These are phyloP conservation scores for Nothocercus nigrocapillus DNA, from an alignment of 2,113 vertebrate species.

Conservation along the genomic window DNA sequence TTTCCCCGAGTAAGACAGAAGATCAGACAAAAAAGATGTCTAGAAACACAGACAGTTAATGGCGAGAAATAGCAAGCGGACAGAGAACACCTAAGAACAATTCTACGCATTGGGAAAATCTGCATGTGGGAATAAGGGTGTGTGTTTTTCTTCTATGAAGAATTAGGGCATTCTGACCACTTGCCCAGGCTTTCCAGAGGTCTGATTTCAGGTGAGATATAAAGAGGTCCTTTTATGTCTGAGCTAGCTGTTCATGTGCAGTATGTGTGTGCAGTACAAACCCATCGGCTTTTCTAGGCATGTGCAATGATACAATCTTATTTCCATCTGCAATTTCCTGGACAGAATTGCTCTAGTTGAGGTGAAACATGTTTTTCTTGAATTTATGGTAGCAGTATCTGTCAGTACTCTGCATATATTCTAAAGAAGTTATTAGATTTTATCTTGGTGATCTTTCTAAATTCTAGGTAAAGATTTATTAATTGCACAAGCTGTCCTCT, in stretches of 20 bases:
- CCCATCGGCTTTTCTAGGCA: neutral
- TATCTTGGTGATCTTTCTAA: neutral
- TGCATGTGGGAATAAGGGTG: rapidly evolving
- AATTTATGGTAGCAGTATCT: neutral
- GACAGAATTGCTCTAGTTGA: neutral
- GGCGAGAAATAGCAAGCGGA: neutral
- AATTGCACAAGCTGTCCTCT: neutral
- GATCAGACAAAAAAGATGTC: neutral
- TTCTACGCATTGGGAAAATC: neutral
- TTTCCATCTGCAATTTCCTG: neutral
- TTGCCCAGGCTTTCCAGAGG: neutral
- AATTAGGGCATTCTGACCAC: neutral
- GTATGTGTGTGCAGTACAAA: neutral
- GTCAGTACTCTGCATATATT: neutral
- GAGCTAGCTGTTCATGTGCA: neutral
- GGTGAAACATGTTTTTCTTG: neutral
- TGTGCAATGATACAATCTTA: neutral
- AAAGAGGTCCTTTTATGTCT: neutral
- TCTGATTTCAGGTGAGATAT: neutral
- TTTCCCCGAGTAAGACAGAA: neutral
- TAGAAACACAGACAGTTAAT: neutral
- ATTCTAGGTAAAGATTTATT: neutral
- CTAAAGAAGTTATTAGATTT: neutral
- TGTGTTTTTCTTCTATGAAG: neutral
- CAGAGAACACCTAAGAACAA: neutral